phyloP scores from a whole-genome alignment of 2,797 vertebrate species.

The Periophthalmus magnuspinnatus region DNA sequence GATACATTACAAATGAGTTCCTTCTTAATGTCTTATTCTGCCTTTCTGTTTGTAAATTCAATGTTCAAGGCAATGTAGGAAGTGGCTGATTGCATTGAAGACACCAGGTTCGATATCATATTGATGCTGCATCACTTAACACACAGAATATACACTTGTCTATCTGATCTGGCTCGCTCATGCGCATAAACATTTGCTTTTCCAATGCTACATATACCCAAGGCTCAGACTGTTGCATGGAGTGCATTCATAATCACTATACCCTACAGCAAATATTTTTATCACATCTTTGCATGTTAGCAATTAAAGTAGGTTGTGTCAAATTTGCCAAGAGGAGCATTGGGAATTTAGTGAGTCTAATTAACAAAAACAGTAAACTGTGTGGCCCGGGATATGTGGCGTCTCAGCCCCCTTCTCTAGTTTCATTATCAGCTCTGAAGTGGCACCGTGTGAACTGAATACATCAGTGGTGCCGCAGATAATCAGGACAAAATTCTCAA shows the following conservation, averaged over 20 bases:
- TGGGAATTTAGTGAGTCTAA: conserved; percentile 71
- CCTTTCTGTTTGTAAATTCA: conserved; percentile 41
- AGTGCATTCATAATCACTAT: conserved; percentile 57
- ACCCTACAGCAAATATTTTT: conserved; percentile 61
- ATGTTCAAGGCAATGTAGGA: conserved; percentile 36
- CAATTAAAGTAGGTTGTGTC: conserved; percentile 64
- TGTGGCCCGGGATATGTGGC: conserved; percentile 30
- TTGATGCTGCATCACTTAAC: conserved; percentile 52
- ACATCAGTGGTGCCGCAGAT: conserved; percentile 20
- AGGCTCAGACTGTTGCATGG: conserved; percentile 45
- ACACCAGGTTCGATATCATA: conserved; percentile 56
- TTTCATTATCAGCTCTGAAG: conserved; percentile 45
- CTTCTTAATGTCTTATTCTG: conserved; percentile 50
- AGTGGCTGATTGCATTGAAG: conserved; percentile 45
- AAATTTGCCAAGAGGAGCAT: conserved; percentile 57
- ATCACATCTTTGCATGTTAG: conserved; percentile 64
- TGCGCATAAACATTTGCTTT: conserved; percentile 45
- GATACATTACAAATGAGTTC: conserved; percentile 53
- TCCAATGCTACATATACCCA: conserved; percentile 12
- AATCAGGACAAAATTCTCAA: conserved; percentile 25
- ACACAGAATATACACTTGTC: conserved; percentile 25
- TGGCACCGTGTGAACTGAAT: conserved; percentile 38
- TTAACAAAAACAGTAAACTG: conserved; percentile 71
- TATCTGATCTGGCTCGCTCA: conserved; percentile 27
- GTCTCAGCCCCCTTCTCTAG: conserved; percentile 38